Conservation (phyloP, 2,888 invertebrate species). For the Hirtodrosophila trivittata region DNA sequence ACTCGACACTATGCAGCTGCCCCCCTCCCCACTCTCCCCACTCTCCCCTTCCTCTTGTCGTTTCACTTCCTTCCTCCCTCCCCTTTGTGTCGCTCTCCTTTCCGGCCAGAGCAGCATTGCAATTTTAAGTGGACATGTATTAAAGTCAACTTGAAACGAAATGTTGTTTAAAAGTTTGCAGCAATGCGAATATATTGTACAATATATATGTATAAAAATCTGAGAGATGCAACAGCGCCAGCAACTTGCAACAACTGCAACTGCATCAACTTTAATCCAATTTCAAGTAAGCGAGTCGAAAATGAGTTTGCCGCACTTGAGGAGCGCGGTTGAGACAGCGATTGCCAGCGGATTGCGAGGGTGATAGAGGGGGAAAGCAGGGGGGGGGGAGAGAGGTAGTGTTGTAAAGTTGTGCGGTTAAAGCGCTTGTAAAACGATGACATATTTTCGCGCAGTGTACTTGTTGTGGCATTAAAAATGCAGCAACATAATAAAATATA, state of each 20-base stretch:
- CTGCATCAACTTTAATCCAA: slow-evolving; percentile 55
- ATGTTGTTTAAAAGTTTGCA: slow-evolving; percentile 50
- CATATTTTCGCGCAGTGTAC: slow-evolving; percentile 58
- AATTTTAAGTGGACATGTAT: slow-evolving; percentile 68
- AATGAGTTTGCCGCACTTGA: slow-evolving; percentile 56
- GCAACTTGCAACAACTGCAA: background rate
- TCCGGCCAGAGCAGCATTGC: slow-evolving; percentile 9
- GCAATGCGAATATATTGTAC: slow-evolving; percentile 29
- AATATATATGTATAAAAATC: no score
- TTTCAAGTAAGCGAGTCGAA: slow-evolving; percentile 68
- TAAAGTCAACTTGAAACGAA: slow-evolving; percentile 61
- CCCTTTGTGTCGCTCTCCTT: no score
- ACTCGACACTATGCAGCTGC: slow-evolving; percentile 32
- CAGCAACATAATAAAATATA: slow-evolving; percentile 64
- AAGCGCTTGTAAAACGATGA: slow-evolving; percentile 54
- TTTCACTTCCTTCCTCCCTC: background rate
- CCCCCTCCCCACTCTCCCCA: background rate
- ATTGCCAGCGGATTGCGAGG: background rate
- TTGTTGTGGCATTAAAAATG: slow-evolving; percentile 60
- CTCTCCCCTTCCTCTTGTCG: slow-evolving; percentile 1
- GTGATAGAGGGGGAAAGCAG: background rate
- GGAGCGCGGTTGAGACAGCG: background rate
- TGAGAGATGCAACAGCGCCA: slow-evolving; percentile 25
- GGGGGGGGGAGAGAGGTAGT: background rate
- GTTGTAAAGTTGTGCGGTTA: slow-evolving; percentile 34